These are phyloP conservation scores for Psilopogon haemacephalus DNA, from an alignment of 2,113 vertebrate species.

Conservation along the genomic window DNA sequence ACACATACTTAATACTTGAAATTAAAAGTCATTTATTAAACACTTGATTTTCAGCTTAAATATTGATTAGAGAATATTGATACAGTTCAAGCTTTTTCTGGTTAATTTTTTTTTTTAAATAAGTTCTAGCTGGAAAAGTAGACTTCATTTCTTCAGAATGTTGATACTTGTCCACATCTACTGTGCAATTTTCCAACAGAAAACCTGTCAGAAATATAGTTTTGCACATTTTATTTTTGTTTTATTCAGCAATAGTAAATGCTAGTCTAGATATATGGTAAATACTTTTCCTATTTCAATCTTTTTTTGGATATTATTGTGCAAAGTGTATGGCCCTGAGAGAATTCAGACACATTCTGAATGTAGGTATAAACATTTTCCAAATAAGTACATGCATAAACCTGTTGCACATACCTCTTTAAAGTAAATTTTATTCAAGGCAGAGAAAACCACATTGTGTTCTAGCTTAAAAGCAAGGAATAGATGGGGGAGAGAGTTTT, in stretches of 20 bases:
- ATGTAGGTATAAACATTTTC: not conserved
- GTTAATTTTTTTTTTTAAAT: too few species aligned
- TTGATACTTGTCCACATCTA: not conserved
- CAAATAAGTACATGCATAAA: not conserved
- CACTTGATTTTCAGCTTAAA: not conserved
- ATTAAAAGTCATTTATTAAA: not conserved
- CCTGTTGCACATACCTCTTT: not conserved
- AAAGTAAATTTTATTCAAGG: not conserved
- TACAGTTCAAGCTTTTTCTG: not conserved
- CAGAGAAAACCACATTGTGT: not conserved
- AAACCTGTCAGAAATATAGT: not conserved
- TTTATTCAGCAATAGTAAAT: not conserved
- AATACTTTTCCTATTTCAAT: not conserved
- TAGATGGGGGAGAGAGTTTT: not conserved
- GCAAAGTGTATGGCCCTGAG: accelerated
- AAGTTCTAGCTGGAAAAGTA: not conserved
- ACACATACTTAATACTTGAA: not conserved
- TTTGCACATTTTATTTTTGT: not conserved
- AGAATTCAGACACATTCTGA: not conserved
- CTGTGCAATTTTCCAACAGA: not conserved
- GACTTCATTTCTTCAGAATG: not conserved
- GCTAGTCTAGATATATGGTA: not conserved
- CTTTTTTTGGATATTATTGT: not conserved
- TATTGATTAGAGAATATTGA: not conserved
- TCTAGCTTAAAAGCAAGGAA: not conserved